Conservation (phyloP, 1,140 invertebrate genomes). For the Dreissena rostriformis region DNA sequence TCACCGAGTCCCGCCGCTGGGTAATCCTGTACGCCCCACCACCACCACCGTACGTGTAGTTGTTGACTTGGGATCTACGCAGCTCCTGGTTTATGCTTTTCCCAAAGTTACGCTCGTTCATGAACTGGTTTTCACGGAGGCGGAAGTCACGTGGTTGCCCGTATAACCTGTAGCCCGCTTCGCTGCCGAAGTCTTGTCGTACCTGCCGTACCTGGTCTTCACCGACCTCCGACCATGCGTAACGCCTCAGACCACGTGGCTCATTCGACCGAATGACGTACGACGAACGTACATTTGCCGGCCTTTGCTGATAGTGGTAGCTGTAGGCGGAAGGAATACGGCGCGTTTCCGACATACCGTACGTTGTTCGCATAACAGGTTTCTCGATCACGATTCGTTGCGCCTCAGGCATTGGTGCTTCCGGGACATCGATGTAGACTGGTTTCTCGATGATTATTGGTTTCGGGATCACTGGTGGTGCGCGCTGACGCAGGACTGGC, state of each 20-base stretch:
- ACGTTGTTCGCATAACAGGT: slow-evolving; percentile 29
- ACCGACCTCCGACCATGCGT: slow-evolving; percentile 3
- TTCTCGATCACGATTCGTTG: slow-evolving; percentile 36
- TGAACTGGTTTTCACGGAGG: slow-evolving; percentile 61
- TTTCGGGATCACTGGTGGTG: slow-evolving; percentile 24
- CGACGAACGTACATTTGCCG: slow-evolving; percentile 22
- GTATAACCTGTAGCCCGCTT: slow-evolving; percentile 29
- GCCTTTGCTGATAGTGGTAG: slow-evolving; percentile 17
- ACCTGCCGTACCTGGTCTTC: slow-evolving; percentile 11
- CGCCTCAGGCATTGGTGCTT: background rate
- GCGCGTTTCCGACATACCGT: slow-evolving; percentile 45
- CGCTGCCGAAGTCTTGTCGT: background rate
- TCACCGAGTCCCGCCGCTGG: slow-evolving; percentile 2
- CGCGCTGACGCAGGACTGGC: slow-evolving; percentile 28
- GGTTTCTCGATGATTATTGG: slow-evolving; percentile 41
- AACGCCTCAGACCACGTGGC: slow-evolving; percentile 9
- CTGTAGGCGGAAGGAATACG: slow-evolving; percentile 23
- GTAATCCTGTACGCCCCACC: slow-evolving; percentile 18
- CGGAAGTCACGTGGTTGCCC: slow-evolving; percentile 63
- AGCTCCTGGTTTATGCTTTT: slow-evolving; percentile 26
- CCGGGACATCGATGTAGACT: slow-evolving; percentile 31
- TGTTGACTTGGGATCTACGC: background rate
- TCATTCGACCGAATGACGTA: slow-evolving; percentile 19
- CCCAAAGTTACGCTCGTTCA: slow-evolving; percentile 67
- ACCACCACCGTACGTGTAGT: slow-evolving; percentile 1